Evolutionary conservation across 2,888 invertebrate species (phyloP).

Genomic region (Odontomyia ornata): DNA sequence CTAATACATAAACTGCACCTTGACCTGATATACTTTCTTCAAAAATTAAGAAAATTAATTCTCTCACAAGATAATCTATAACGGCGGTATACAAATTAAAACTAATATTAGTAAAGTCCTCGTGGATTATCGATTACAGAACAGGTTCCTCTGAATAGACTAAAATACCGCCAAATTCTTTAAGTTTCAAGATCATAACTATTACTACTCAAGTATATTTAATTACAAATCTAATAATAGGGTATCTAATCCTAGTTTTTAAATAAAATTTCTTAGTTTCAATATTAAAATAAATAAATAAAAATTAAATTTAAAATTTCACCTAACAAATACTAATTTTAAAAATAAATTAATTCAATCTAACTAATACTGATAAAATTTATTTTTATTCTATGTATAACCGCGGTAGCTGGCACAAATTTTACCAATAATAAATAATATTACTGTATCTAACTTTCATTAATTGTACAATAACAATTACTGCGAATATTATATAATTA

Average conservation of each 20-base stretch:
- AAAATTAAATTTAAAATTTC: conserved; percentile 68
- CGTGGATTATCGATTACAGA: conserved; percentile 74
- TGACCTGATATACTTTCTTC: conserved; percentile 71
- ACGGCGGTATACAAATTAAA: conserved; percentile 63
- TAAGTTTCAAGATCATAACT: conserved; percentile 72
- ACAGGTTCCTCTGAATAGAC: conserved; percentile 76
- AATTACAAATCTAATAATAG: conserved; percentile 68
- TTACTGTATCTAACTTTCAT: conserved; percentile 71
- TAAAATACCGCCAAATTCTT: conserved; percentile 77
- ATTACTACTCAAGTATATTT: conserved; percentile 66
- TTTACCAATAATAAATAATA: conserved; percentile 69
- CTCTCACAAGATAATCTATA: conserved; percentile 64
- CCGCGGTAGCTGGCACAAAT: conserved; percentile 78
- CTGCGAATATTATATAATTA: conserved; percentile 58
- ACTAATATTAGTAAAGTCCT: conserved; percentile 65
- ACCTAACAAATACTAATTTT: conserved; percentile 66
- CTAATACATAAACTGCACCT: conserved; percentile 75
- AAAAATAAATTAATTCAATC: conserved; percentile 58
- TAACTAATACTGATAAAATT: conserved; percentile 65
- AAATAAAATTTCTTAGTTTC: conserved; percentile 63
- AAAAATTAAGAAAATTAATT: conserved; percentile 65
- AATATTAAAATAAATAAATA: conserved; percentile 62
- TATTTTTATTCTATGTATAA: conserved; percentile 71
- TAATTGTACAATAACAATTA: conserved; percentile 69
- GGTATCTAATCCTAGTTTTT: conserved; percentile 77